Evolutionary conservation across 2,113 vertebrate genomes (phyloP).

Genomic region (Motacilla alba): DNA sequence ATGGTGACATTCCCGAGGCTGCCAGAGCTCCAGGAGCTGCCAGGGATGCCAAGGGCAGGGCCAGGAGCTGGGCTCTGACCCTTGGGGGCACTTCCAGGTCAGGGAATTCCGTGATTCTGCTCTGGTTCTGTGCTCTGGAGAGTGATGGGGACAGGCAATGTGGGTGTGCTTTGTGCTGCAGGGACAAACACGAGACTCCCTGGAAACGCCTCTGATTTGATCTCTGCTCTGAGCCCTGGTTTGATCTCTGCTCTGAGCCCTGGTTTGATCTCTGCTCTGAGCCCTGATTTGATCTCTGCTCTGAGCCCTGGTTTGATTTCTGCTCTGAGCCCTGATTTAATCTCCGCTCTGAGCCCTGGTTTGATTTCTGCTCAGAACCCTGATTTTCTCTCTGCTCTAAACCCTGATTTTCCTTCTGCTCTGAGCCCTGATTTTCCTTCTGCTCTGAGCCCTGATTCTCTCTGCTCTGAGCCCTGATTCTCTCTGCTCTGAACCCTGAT

Average conservation of each 20-base stretch:
- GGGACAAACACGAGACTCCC: background rate
- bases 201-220: background rate
- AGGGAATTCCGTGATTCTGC: background rate
- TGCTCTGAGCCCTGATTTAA: background rate
- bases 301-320: too few relatives aligned
- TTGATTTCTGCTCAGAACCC: too few relatives aligned
- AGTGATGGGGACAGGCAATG: background rate
- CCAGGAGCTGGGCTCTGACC: background rate
- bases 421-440: background rate
- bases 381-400: too few relatives aligned
- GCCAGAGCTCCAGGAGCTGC: background rate
- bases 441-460: too few relatives aligned
- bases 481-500: background rate
- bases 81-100: background rate
- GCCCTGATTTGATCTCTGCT: background rate
- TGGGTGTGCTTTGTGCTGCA: background rate
- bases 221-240: background rate
- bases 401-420: too few relatives aligned
- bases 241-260: background rate
- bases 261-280: background rate
- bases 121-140: too few relatives aligned
- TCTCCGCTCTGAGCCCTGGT: background rate
- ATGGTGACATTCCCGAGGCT: rapidly evolving
- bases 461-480: too few relatives aligned
- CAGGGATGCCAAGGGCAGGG: background rate